phyloP scores from a whole-genome alignment of 2,888 invertebrate genomes.

The Tricholauxania praeusta region DNA sequence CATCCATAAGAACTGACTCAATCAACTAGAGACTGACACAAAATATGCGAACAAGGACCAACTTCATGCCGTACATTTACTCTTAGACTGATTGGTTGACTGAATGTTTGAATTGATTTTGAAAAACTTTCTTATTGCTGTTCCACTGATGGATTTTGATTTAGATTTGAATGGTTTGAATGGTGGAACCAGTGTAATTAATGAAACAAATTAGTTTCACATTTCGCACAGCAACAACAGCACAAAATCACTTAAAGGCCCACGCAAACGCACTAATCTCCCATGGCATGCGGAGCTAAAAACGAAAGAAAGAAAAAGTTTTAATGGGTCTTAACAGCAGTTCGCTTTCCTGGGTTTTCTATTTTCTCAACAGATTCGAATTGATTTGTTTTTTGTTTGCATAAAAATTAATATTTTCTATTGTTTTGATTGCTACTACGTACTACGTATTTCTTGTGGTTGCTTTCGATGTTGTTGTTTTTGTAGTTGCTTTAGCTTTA shows the following conservation, averaged over 20 bases:
- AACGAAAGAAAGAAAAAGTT: constrained; percentile 10
- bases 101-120: constrained; percentile 28
- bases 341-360: background rate
- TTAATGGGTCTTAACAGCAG: constrained; percentile 30
- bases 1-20: no score
- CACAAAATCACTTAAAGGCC: background rate
- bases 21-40: no score
- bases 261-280: background rate
- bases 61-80: no score
- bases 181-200: constrained; percentile 23
- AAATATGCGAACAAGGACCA: no score
- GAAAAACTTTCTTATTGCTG: constrained; percentile 19
- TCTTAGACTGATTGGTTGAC: no score
- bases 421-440: constrained; percentile 22
- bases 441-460: constrained; percentile 12
- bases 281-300: background rate
- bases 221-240: constrained; percentile 1
- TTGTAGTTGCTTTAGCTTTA: constrained; percentile 7
- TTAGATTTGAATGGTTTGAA: no score
- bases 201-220: constrained; percentile 30
- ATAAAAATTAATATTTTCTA: constrained; percentile 29
- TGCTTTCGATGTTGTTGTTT: constrained; percentile 20
- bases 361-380: background rate
- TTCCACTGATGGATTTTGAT: no score
- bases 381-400: constrained; percentile 16